phyloP scores from a whole-genome alignment of 1,140 invertebrate genomes.

The Drosophila elegans region DNA sequence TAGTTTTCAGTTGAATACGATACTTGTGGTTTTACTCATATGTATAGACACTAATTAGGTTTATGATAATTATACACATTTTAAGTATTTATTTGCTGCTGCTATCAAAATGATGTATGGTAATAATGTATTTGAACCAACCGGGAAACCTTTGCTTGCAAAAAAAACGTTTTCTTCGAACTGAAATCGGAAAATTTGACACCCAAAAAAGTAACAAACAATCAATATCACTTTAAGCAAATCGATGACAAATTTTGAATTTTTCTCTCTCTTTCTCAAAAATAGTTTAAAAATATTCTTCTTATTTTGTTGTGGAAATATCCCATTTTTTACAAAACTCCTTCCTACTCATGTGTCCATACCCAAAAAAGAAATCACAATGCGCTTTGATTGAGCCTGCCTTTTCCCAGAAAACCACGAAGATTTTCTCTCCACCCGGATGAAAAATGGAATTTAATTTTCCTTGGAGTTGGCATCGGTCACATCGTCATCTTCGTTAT shows the following conservation, averaged over 20 bases:
- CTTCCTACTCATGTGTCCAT: conserved; percentile 19
- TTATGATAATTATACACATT: conserved; percentile 38
- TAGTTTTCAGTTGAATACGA: conserved; percentile 58
- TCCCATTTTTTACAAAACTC: conserved; percentile 43
- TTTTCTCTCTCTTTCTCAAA: conserved; percentile 48
- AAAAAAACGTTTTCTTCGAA: conserved; percentile 27
- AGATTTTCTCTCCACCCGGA: conserved; percentile 18
- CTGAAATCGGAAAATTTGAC: conserved; percentile 59
- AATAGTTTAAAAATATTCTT: conserved; percentile 66
- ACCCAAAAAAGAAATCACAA: conserved; percentile 76
- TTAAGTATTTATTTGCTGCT: conserved; percentile 1
- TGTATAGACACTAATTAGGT: conserved; percentile 49
- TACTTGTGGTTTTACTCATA: conserved; percentile 47
- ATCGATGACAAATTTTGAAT: conserved; percentile 77
- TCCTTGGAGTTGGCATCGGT: conserved; percentile 55
- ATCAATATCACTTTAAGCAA: conserved; percentile 79
- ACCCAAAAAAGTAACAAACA: conserved; percentile 69
- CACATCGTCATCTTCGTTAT: conserved; percentile 23
- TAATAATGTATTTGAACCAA: conserved; percentile 21
- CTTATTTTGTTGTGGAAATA: conserved; percentile 39
- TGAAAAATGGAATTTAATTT: conserved; percentile 54
- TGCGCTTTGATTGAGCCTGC: conserved; percentile 84
- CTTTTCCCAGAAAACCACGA: conserved; percentile 43
- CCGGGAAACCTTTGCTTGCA: conserved; percentile 45
- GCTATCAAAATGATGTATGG: conserved; percentile 10